Conservation (phyloP, 1,140 invertebrate genomes). For the Acromyrmex charruanus region DNA sequence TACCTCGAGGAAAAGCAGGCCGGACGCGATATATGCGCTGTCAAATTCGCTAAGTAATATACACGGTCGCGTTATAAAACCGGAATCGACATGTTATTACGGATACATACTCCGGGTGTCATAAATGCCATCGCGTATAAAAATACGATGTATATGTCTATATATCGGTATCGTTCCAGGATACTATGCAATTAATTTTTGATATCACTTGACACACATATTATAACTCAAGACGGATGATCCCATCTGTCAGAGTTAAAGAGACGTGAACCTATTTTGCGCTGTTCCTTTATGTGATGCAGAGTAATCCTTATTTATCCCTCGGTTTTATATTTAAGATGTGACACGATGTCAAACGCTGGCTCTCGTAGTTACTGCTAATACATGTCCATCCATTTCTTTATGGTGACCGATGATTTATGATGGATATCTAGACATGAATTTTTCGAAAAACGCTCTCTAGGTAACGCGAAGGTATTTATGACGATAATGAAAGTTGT, state of each 20-base stretch:
- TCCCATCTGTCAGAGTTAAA: conserved; percentile 12
- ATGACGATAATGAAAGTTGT: conserved; percentile 59
- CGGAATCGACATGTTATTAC: conserved; percentile 54
- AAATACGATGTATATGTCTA: conserved; percentile 2
- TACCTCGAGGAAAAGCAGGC: conserved; percentile 41
- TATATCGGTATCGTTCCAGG: background rate
- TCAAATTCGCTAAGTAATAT: conserved; percentile 51
- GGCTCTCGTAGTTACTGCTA: conserved; percentile 18
- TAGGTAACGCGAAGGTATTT: conserved; percentile 24
- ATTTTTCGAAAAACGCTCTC: conserved; percentile 39
- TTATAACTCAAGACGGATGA: background rate
- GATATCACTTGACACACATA: background rate
- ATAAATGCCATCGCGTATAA: conserved; percentile 17
- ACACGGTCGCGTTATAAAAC: conserved; percentile 33
- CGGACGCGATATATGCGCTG: conserved; percentile 24
- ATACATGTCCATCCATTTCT: conserved; percentile 36
- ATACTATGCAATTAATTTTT: conserved; percentile 31
- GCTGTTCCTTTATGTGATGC: conserved; percentile 1
- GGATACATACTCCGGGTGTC: conserved; percentile 17
- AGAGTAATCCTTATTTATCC: conserved; percentile 19
- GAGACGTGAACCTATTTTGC: conserved; percentile 5
- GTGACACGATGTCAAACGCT: conserved; percentile 41
- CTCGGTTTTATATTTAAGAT: background rate
- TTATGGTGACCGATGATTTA: conserved; percentile 39
- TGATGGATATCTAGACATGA: conserved; percentile 41